Evolutionary conservation across 2,888 invertebrate species (phyloP).

Genomic region (Eupithecia subumbrata): DNA sequence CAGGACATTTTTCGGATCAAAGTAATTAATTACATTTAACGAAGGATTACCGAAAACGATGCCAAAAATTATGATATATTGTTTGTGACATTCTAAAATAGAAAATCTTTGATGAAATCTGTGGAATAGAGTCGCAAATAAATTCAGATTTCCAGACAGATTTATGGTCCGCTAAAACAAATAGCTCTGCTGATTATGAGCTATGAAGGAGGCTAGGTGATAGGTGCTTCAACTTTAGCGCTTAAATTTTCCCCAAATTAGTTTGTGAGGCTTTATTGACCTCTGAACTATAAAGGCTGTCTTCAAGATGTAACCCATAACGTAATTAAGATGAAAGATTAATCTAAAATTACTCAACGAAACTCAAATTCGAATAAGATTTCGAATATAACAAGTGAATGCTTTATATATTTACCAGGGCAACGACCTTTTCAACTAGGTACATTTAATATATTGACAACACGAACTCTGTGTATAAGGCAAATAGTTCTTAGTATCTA

Average conservation of each 20-base stretch:
- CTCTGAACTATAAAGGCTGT: not conserved
- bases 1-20: not conserved
- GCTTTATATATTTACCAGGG: not conserved
- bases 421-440: not conserved
- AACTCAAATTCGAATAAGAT: not conserved
- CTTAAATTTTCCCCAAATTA: slow-evolving; percentile 8
- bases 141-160: slow-evolving; percentile 29
- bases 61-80: slow-evolving; percentile 19
- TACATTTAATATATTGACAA: not conserved
- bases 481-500: not conserved
- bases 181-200: slow-evolving; percentile 23
- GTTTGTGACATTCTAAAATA: slow-evolving; percentile 26
- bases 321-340: no score
- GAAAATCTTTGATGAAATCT: slow-evolving; percentile 37
- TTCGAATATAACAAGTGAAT: not conserved
- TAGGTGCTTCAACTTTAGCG: slow-evolving; percentile 25
- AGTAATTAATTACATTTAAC: slow-evolving; percentile 13
- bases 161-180: slow-evolving; percentile 37
- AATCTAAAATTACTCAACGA: not conserved
- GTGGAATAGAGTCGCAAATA: slow-evolving; percentile 12
- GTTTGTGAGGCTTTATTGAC: not conserved
- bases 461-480: not conserved
- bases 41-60: not conserved
- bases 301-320: not conserved
- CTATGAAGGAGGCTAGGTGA: slow-evolving; percentile 14